Conservation (phyloP, 2,797 vertebrate species). For the Discoglossus pictus region DNA sequence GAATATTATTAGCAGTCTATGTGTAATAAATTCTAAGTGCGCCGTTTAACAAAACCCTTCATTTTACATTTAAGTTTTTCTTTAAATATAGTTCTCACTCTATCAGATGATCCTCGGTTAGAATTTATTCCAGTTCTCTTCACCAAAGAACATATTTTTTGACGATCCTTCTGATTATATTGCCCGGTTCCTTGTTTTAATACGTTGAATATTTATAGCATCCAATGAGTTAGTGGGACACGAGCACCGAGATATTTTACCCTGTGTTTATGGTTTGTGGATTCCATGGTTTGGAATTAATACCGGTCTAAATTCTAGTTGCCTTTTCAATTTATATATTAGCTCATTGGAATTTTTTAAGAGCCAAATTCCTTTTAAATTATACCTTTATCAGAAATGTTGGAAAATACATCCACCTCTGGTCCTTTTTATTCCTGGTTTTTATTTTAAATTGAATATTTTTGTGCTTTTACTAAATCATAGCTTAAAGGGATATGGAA, state of each 20-base stretch:
- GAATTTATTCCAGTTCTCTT: constrained; percentile 38
- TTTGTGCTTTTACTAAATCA: too few species aligned
- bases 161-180: constrained; percentile 49
- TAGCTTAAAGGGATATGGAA: too few species aligned
- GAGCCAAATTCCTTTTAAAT: constrained; percentile 17
- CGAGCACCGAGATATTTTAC: constrained; percentile 51
- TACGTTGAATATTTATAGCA: constrained; percentile 47
- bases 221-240: constrained; percentile 36
- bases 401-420: constrained; percentile 18
- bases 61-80: constrained; percentile 57
- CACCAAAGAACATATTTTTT: constrained; percentile 45
- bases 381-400: constrained; percentile 27
- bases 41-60: constrained; percentile 53
- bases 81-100: constrained; percentile 53
- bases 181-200: constrained; percentile 50
- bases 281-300: constrained; percentile 45
- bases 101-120: constrained; percentile 52
- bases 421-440: neutral
- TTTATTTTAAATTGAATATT: too few species aligned
- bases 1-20: constrained; percentile 42
- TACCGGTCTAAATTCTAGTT: constrained; percentile 39
- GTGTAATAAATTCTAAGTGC: constrained; percentile 47
- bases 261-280: constrained; percentile 53
- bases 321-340: constrained; percentile 41
- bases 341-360: constrained; percentile 38